Conservation (phyloP, 2,797 vertebrate species). For the Anniella stebbinsi region DNA sequence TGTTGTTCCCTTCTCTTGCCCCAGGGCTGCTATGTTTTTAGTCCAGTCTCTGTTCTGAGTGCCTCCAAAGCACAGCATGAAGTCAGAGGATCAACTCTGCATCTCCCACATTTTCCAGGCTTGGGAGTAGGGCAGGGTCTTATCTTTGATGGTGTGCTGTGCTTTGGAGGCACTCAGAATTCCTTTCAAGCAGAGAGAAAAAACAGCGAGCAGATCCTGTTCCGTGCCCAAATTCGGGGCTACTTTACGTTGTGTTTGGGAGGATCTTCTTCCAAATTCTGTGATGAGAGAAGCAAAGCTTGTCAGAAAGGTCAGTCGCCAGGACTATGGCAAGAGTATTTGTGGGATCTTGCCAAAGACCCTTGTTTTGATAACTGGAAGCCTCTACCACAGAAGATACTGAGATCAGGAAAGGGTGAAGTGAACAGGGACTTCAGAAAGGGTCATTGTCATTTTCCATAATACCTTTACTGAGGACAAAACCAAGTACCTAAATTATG, state of each 20-base stretch:
- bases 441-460: background rate
- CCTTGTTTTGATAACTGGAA: background rate
- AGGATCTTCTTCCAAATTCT: background rate
- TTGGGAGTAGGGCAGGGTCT: background rate
- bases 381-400: background rate
- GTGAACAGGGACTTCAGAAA: background rate
- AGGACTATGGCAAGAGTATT: background rate
- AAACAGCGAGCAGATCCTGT: background rate
- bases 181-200: background rate
- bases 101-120: background rate
- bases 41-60: background rate
- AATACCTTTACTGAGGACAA: background rate
- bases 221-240: background rate
- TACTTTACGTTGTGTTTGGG: background rate
- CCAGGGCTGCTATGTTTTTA: background rate
- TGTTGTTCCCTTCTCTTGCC: background rate
- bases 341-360: background rate
- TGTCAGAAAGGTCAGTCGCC: background rate
- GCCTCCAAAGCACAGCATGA: background rate
- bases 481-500: background rate
- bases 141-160: background rate
- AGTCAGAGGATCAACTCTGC: background rate
- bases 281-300: background rate
- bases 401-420: background rate
- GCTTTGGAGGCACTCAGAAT: background rate